Percentiles rank a stretch among this genome's conserved stretches.
phyloP scores from a whole-genome alignment of 2,888 invertebrate species.

The Lasioglossum leucozonium region DNA sequence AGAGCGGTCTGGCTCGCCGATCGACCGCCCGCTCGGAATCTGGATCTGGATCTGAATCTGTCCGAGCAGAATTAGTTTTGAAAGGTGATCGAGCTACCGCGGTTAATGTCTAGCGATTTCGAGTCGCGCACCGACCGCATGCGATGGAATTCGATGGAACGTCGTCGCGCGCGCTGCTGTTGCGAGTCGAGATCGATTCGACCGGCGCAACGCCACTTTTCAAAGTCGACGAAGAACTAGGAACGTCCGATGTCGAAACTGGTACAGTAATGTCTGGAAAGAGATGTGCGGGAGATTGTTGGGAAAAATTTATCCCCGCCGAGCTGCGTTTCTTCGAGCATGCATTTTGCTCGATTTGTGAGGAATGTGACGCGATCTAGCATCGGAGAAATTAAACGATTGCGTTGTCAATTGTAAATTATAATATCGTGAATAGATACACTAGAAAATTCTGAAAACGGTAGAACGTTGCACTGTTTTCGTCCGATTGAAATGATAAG shows the following conservation, averaged over 20 bases:
- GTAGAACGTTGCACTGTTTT: too few species aligned
- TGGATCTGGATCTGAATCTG: constrained; percentile 22
- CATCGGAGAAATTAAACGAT: too few species aligned
- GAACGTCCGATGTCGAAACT: not conserved
- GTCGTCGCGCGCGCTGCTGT: not conserved
- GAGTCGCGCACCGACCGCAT: not conserved
- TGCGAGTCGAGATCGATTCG: constrained; percentile 12
- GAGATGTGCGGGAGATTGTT: not conserved
- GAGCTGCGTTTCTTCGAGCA: not conserved
- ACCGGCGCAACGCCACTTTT: not conserved
- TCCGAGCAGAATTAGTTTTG: constrained; percentile 40
- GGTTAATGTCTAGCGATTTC: not conserved
- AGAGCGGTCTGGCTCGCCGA: not conserved
- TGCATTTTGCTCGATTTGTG: too few species aligned
- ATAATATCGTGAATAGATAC: too few species aligned
- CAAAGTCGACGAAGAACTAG: not conserved
- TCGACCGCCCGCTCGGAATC: not conserved
- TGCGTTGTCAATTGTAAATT: too few species aligned
- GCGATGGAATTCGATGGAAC: not conserved
- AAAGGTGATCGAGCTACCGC: constrained; percentile 33
- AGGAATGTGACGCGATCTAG: too few species aligned
- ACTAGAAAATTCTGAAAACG: too few species aligned
- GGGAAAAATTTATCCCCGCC: not conserved
- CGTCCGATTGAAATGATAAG: too few species aligned
- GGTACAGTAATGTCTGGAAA: not conserved